A percentile compares a stretch with the other conserved stretches of the same genome.
These are phyloP conservation scores for Diploscapter pachys DNA, from an alignment of 1,140 invertebrate genomes.

Conservation along the genomic window DNA sequence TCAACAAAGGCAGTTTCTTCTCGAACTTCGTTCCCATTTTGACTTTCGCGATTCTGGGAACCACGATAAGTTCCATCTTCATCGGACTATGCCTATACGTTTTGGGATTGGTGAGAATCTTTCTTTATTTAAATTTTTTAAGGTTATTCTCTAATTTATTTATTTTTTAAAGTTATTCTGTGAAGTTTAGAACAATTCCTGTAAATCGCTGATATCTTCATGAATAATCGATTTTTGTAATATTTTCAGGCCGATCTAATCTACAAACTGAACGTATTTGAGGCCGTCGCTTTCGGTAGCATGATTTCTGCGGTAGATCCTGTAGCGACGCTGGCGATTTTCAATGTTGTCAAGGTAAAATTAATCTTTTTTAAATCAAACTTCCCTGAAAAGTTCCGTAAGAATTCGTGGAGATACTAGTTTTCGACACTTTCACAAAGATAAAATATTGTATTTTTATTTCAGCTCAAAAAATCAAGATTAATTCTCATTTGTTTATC, in stretches of 20 bases:
- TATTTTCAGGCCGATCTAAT: constrained; percentile 68
- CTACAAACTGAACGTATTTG: constrained; percentile 84
- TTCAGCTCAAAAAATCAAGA: constrained; percentile 16
- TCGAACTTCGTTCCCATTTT: constrained; percentile 91
- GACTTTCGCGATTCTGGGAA: constrained; percentile 89
- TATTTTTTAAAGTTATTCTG: constrained; percentile 56
- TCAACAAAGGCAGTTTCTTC: constrained; percentile 95
- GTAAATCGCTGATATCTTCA: too few species aligned
- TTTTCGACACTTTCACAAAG: too few species aligned
- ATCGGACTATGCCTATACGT: constrained; percentile 91
- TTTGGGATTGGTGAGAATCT: constrained; percentile 69
- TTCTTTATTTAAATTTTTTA: constrained; percentile 13
- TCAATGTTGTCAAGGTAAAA: constrained; percentile 89
- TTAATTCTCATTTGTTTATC: not conserved
- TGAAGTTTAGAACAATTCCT: constrained; percentile 10
- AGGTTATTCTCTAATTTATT: constrained; percentile 6
- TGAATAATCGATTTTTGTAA: not conserved
- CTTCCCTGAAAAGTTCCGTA: too few species aligned
- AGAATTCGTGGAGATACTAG: too few species aligned
- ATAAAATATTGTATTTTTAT: constrained; percentile 41
- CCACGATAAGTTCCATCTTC: constrained; percentile 84
- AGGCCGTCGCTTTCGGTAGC: constrained; percentile 92
- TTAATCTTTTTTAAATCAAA: constrained; percentile 77
- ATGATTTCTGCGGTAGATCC: constrained; percentile 95
- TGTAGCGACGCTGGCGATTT: constrained; percentile 84